Base-by-base conservation (phyloP, 2,888 invertebrate genomes). In the Pyrocoelia pectoralis region DNA sequence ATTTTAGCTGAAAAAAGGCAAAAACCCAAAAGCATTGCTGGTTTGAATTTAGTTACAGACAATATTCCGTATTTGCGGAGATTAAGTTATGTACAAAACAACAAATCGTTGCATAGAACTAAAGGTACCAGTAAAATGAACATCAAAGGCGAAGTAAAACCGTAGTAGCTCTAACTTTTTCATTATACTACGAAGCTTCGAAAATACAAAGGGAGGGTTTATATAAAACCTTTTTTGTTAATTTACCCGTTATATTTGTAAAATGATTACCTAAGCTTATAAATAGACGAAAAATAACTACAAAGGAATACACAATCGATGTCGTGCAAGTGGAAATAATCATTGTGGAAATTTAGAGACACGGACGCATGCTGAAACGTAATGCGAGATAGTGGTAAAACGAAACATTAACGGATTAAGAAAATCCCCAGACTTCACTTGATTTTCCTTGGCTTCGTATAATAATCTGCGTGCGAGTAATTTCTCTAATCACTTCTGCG, bases 81-180 rank as follows among this genome's bases (percentile, higher is more conserved):
- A 33, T n/a, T 33, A n/a, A 33, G 9, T 33, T 33, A 33, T 33
- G n/a, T 33, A 33, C 9, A 33, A 33, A 8, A 33, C 9, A 33
- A 33, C 33, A 24, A 24, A 6, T 24, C 24, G 24, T 24, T 24
- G 24, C 24, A 24, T 24, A 8, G 33, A 33, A n/a, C 33, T 33
- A 33, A n/a, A 33, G 24, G 24, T 24, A 24, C 24, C 24, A 33
- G 10, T n/a, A 33, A 33, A n/a, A 8, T 33, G n/a, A 33, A 33
- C 33, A 33, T 33, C 33, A 33, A 33, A 33, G 33, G 33, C 10
- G n/a, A n/a, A 33, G 10, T 33, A 33, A 33, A 33, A 4, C 33
- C 33, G n/a, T n/a, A 33, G n/a, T 33, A 33, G 33, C 33, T n/a
- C n/a, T 33, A 33, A 33, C 33, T 33, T 33, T 33, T 33, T 33